phyloP scores from a whole-genome alignment of 2,888 invertebrate genomes.

The Microctonus brassicae region DNA sequence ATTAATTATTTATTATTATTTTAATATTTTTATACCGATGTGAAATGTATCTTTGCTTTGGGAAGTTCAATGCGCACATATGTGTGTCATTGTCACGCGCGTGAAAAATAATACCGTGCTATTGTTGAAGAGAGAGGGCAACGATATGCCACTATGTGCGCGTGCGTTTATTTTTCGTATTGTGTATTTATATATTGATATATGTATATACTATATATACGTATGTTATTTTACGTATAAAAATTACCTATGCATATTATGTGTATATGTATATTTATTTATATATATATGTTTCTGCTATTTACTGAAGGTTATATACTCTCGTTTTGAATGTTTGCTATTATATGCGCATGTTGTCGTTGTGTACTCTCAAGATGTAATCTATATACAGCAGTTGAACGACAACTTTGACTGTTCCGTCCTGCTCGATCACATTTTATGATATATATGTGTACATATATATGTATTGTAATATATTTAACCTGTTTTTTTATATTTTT shows the following conservation, averaged over 20 bases:
- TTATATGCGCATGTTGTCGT: slow-evolving; percentile 32
- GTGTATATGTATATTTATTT: no score
- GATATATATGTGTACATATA: background rate
- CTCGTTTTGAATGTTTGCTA: slow-evolving; percentile 1
- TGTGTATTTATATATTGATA: background rate
- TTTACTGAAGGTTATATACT: no score
- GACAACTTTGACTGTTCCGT: background rate
- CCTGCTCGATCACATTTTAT: slow-evolving; percentile 4
- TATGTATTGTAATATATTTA: background rate
- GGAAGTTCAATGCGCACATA: slow-evolving; percentile 68
- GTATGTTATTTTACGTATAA: no score
- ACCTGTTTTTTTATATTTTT: no score
- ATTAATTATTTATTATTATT: background rate
- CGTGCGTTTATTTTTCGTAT: slow-evolving; percentile 33
- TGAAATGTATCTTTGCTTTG: slow-evolving; percentile 40
- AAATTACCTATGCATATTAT: no score
- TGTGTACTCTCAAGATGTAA: slow-evolving; percentile 34
- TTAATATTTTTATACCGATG: background rate
- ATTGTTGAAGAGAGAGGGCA: slow-evolving; percentile 13
- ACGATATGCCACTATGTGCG: slow-evolving; percentile 33
- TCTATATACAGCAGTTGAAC: slow-evolving; percentile 39
- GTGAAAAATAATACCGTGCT: background rate
- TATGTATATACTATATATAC: background rate
- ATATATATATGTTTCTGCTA: no score
- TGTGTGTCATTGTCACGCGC: slow-evolving; percentile 51